Evolutionary conservation across 2,888 invertebrate genomes (phyloP), one percentile per base, ranked within the genome.

Genomic region (Ornithoptera alexandrae): DNA sequence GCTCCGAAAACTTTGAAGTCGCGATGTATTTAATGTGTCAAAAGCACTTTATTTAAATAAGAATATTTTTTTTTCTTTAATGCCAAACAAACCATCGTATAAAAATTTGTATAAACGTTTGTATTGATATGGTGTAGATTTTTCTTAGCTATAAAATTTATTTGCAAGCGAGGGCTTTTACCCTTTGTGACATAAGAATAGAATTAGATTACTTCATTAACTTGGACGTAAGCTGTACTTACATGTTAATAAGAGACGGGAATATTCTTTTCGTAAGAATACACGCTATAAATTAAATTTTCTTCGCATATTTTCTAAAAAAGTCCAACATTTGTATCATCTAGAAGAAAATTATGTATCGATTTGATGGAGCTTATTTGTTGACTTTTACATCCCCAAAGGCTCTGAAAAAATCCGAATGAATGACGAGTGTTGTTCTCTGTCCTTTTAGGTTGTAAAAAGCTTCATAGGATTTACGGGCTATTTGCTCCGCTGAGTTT

Each of bases 391-490:
- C n/a, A 53, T 5, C n/a, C 5, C 1, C 57, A 58, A 58, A 22
- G 57, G 57, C 15, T 3, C 22, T 6, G 18, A 18, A 53, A 58
- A 57, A 24, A 58, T n/a, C 57, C n/a, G 10, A 20, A 58, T 22
- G 22, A 58, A 58, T 58, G 12, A 58, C 57, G 22, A 22, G 57
- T 22, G 18, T 24, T 24, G 57, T 20, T 22, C 12, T 58, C 57
- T 61, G 61, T 61, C 36, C 39, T 61, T 39, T 30, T 18, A 42
- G 61, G 61, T 61, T 39, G 6, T 61, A 61, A 69, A 64, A 69
- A 56, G 57, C 68, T 64, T 59, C 39, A 42, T 69, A 65, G 65
- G 61, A 69, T 69, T 69, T 69, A 69, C 65, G 61, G 46, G 57
- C 65, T 59, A 69, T 69, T 69, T 62, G 69, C 60, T 61, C 24